Evolutionary conservation across 2,113 vertebrate genomes (phyloP).

Genomic region (Phyllostomus discolor): DNA sequence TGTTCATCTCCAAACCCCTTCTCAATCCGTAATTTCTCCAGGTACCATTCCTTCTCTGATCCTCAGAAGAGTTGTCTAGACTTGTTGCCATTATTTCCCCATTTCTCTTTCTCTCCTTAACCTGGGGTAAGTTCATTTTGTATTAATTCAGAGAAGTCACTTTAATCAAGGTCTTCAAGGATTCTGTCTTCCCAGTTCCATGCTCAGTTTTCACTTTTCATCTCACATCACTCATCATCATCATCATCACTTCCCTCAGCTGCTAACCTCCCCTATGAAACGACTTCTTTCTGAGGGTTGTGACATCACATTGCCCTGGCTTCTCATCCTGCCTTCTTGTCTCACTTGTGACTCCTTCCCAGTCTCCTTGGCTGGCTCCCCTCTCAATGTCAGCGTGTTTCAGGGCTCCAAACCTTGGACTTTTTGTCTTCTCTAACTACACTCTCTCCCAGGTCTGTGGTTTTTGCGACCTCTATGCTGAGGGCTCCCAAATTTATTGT

Average conservation of each 20-base stretch:
- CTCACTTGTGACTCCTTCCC: neutral
- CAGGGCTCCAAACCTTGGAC: neutral
- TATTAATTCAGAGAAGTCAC: neutral
- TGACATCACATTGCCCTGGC: neutral
- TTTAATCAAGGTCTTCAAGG: neutral
- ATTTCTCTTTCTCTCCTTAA: neutral
- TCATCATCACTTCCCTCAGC: neutral
- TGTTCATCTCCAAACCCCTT: neutral
- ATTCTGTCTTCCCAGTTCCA: neutral
- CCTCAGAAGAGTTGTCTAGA: neutral
- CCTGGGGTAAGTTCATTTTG: neutral
- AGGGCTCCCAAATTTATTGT: neutral
- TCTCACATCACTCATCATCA: neutral
- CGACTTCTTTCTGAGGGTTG: neutral
- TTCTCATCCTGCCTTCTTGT: neutral
- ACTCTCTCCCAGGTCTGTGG: neutral
- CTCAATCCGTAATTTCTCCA: neutral
- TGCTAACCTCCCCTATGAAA: neutral
- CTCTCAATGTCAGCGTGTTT: neutral
- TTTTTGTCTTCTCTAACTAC: neutral
- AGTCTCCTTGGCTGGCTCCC: neutral
- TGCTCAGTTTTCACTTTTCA: neutral
- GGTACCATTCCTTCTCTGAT: neutral
- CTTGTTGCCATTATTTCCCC: neutral
- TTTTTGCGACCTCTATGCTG: neutral